phyloP scores from a whole-genome alignment of 2,797 vertebrate species.

The Scleropages formosus region DNA sequence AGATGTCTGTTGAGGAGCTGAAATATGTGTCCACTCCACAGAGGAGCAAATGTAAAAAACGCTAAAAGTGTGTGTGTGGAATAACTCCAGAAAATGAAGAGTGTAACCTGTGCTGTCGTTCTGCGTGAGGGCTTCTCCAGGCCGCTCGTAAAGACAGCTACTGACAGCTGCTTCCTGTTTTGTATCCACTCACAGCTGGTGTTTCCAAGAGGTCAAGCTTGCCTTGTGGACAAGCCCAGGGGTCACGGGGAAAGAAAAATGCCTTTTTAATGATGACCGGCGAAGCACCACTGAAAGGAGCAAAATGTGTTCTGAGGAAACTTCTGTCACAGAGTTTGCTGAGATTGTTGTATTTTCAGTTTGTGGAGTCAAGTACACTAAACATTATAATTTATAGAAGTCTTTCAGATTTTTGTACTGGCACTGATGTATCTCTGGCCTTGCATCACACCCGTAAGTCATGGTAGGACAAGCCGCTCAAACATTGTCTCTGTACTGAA shows the following conservation, averaged over 20 bases:
- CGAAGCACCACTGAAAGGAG: background rate
- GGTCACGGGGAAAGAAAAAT: slow-evolving; percentile 44
- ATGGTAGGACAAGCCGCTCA: too few relatives aligned
- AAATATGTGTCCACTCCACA: slow-evolving; percentile 8
- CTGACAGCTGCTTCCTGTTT: slow-evolving; percentile 52
- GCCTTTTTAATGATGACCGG: slow-evolving; percentile 26
- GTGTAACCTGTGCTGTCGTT: slow-evolving; percentile 30
- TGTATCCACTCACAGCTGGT: slow-evolving; percentile 37
- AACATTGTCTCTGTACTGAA: too few relatives aligned
- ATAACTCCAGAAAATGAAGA: slow-evolving; percentile 44
- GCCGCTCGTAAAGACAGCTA: slow-evolving; percentile 38
- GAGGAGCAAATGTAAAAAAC: slow-evolving; percentile 24
- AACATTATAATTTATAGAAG: background rate
- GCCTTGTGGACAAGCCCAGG: slow-evolving; percentile 42
- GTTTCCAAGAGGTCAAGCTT: slow-evolving; percentile 38
- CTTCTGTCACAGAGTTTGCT: background rate
- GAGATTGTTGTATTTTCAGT: background rate
- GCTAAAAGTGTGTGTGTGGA: slow-evolving; percentile 20
- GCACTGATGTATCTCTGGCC: background rate
- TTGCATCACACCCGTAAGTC: too few relatives aligned
- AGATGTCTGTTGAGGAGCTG: too few relatives aligned
- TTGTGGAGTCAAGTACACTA: background rate
- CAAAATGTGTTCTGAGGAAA: background rate
- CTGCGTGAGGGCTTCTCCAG: slow-evolving; percentile 32
- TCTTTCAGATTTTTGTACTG: background rate